These are phyloP conservation scores for Iguana delicatissima DNA, from an alignment of 2,797 vertebrate genomes.

Conservation along the genomic window DNA sequence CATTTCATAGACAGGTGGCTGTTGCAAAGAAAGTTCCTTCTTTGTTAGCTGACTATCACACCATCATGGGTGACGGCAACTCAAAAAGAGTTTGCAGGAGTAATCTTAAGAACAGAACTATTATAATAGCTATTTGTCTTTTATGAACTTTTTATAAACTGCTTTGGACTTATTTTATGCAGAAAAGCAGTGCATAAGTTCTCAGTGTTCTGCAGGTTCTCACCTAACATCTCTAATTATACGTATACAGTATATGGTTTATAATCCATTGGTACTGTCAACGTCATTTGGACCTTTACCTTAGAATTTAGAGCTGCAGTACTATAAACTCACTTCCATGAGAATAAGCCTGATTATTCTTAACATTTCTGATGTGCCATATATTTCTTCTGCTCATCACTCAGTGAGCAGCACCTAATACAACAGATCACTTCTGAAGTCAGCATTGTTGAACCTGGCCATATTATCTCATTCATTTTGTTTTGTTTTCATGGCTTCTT, in stretches of 20 bases:
- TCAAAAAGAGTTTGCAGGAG: neutral
- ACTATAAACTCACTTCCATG: neutral
- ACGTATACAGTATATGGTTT: no score
- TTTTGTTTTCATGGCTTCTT: constrained; percentile 6
- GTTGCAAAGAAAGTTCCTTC: neutral
- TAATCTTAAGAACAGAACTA: neutral
- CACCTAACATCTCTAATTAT: neutral
- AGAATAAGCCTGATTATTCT: neutral
- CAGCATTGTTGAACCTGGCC: neutral
- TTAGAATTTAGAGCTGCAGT: neutral
- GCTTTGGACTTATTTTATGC: neutral
- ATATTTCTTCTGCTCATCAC: neutral
- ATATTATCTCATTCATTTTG: neutral
- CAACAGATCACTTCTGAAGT: neutral
- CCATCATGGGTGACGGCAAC: neutral
- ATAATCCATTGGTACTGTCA: neutral
- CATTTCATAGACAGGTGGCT: neutral
- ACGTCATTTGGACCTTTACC: neutral
- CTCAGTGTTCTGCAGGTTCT: neutral
- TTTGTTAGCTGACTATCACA: neutral
- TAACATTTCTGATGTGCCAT: neutral
- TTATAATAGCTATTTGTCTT: neutral
- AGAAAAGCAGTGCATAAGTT: neutral
- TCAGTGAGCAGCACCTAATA: neutral
- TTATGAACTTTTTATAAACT: neutral